Evolutionary conservation across 2,888 invertebrate genomes (phyloP).

Genomic region (Trileptium ribeirensis): DNA sequence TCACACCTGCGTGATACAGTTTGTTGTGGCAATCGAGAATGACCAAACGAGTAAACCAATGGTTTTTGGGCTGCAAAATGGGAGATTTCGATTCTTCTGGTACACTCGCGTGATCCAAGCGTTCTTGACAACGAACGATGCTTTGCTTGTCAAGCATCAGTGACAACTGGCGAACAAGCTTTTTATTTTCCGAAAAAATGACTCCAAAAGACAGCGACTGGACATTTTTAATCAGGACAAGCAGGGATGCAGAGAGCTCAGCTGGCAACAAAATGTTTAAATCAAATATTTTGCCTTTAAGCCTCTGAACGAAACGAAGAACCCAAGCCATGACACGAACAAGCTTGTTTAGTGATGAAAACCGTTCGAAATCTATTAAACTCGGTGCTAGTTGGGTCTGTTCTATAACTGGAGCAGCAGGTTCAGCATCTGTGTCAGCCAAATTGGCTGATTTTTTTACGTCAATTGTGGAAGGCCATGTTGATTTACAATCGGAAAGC

Average conservation of each 20-base stretch:
- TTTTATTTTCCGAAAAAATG: not conserved
- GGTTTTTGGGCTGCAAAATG: conserved; percentile 9
- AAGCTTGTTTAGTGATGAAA: conserved; percentile 10
- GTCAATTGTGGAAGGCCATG: conserved; percentile 5
- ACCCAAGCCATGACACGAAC: not conserved
- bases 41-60: conserved; percentile 6
- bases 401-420: not conserved
- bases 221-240: not conserved
- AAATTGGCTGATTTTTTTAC: not conserved
- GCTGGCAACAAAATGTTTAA: not conserved
- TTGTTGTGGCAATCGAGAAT: conserved; percentile 7
- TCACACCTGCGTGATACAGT: conserved; percentile 7
- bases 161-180: not conserved
- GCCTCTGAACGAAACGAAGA: not conserved
- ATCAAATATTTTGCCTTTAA: not conserved
- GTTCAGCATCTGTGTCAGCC: not conserved
- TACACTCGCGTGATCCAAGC: conserved; percentile 5
- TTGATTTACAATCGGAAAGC: conserved; percentile 19
- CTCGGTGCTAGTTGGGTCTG: not conserved
- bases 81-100: conserved; percentile 14
- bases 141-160: not conserved
- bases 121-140: conserved; percentile 4
- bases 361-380: not conserved
- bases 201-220: not conserved
- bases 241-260: not conserved